Evolutionary conservation across 2,113 vertebrate genomes (phyloP).

Genomic region (Amphiprion ocellaris): DNA sequence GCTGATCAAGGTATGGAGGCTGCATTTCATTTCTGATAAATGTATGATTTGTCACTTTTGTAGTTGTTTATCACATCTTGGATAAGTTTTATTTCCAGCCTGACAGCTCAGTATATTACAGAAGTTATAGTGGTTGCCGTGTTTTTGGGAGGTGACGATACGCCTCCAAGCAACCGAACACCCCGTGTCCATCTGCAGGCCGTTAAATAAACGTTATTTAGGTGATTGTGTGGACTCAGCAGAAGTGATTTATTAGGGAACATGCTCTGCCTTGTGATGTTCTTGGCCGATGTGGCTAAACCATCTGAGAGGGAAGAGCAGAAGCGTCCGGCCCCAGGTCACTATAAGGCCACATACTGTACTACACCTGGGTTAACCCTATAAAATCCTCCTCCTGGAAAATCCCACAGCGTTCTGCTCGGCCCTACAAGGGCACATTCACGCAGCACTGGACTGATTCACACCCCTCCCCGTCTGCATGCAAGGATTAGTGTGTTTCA

Average conservation of each 20-base stretch:
- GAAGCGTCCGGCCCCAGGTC: neutral
- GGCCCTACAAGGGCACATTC: slow-evolving; percentile 18
- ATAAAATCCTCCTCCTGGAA: slow-evolving; percentile 33
- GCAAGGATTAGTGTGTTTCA: slow-evolving; percentile 29
- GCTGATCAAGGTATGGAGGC: slow-evolving; percentile 72
- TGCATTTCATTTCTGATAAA: neutral
- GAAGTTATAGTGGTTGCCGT: slow-evolving; percentile 14
- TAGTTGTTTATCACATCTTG: neutral
- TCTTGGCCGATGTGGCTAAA: slow-evolving; percentile 40
- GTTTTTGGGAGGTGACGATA: slow-evolving; percentile 23
- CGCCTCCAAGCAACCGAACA: slow-evolving; percentile 45
- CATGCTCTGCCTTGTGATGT: slow-evolving; percentile 53
- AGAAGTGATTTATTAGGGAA: slow-evolving; percentile 67
- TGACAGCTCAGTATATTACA: neutral
- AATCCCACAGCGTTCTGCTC: slow-evolving; percentile 26
- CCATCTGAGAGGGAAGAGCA: slow-evolving; percentile 19
- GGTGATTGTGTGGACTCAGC: slow-evolving; percentile 61
- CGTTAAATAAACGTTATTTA: slow-evolving; percentile 70
- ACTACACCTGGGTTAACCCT: slow-evolving; percentile 8
- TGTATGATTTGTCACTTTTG: neutral
- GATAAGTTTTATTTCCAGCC: accelerated
- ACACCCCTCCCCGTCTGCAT: neutral
- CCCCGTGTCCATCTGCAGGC: slow-evolving; percentile 41
- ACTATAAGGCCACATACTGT: neutral
- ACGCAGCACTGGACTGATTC: slow-evolving; percentile 1